Evolutionary conservation across 1,140 invertebrate species (phyloP), one percentile per base, ranked within the genome.

Genomic region (Leucophenga varia): DNA sequence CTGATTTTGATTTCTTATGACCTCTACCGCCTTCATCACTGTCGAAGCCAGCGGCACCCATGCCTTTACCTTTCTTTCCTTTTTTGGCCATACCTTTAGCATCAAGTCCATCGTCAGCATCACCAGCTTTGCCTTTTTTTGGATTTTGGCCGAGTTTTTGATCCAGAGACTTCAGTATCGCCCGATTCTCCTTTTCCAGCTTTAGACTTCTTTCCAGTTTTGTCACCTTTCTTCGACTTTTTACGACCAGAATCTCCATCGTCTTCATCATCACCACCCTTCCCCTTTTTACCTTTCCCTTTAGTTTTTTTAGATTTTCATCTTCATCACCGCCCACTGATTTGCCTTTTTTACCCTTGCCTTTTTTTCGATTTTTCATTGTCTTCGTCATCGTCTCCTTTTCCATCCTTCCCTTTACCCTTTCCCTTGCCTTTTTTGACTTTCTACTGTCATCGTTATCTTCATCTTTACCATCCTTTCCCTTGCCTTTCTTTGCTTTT

Each of bases 401-500:
- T 44, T 4, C 36, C 31, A 21, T 36, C 32, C 10, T n/a, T 35
- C 25, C 36, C 10, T 19, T 41, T 31, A 25, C 31, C 37, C 31
- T 20, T 43, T 25, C 8, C 21, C 19, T 42, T 48, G 22, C 14
- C 30, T 3, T 25, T 47, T 1, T 18, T 13, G 3, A 3, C 18
- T 47, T 47, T 44, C 12, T 9, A 20, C 16, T 41, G 14, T 14
- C 28, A 8, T 44, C 34, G 5, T 45, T 36, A 31, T 19, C 35
- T 7, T 12, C 34, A 38, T 17, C 2, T 3, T 36, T 17, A 8
- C 7, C 9, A 37, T 19, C 28, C 32, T 19, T 32, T 2, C n/a
- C 13, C 14, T 38, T 38, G 16, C 22, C 13, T 28, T 50, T 10
- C 30, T 7, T 10, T 6, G 6, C 40, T 19, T 38, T 18, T 22